Conservation (phyloP, 2,113 vertebrate genomes). For the Thunnus maccoyii region DNA sequence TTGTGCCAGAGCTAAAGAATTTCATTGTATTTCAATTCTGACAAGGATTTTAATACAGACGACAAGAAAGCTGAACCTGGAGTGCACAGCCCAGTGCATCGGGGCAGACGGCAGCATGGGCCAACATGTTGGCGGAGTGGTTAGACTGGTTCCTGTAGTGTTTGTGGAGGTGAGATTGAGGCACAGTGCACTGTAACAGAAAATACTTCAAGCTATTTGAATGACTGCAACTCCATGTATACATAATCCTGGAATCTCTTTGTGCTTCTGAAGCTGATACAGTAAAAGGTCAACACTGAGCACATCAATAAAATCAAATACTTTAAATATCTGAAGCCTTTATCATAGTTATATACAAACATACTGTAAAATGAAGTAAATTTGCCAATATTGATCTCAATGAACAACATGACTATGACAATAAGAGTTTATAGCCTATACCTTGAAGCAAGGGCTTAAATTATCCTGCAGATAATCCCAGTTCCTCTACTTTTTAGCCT, state of each 20-base stretch:
- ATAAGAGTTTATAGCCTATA: not conserved
- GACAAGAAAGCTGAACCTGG: conserved; percentile 15
- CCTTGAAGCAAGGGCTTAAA: not conserved
- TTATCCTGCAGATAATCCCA: not conserved
- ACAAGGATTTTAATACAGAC: conserved; percentile 41
- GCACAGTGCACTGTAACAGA: not conserved
- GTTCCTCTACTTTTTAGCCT: conserved; percentile 1
- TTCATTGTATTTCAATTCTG: conserved; percentile 56
- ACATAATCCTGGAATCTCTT: not conserved
- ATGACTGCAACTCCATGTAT: conserved; percentile 1
- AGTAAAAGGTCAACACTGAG: not conserved
- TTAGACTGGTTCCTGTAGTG: conserved; percentile 49
- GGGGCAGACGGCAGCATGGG: conserved; percentile 19
- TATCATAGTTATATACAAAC: not conserved
- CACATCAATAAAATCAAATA: not conserved
- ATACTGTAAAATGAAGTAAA: not conserved
- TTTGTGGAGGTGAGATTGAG: conserved; percentile 20
- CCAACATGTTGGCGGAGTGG: conserved; percentile 32
- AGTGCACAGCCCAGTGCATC: not conserved
- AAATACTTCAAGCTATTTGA: conserved; percentile 12
- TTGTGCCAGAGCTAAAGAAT: conserved; percentile 52
- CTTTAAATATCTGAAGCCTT: not conserved
- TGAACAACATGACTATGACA: not conserved
- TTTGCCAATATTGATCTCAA: not conserved
- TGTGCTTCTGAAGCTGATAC: not conserved